Conservation (phyloP, 2,888 invertebrate genomes). For the Bhutanitis thaidina region DNA sequence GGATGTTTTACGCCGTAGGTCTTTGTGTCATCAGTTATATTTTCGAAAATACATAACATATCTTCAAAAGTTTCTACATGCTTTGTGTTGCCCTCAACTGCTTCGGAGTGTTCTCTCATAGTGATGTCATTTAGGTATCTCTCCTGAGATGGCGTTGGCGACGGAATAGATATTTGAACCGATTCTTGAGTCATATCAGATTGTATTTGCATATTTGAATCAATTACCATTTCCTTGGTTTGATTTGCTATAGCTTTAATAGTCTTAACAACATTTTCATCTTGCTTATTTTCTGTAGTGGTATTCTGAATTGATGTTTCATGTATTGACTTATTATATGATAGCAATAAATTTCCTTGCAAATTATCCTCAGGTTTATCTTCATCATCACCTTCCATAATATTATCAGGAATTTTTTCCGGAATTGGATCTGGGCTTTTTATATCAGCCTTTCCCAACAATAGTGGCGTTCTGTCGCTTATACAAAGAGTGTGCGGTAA, state of each 20-base stretch:
- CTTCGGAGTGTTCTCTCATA: constrained; percentile 77
- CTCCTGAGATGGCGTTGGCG: constrained; percentile 83
- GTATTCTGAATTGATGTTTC: constrained; percentile 36
- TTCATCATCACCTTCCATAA: constrained; percentile 70
- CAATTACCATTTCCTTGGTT: constrained; percentile 77
- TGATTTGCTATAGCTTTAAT: constrained; percentile 78
- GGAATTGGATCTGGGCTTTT: constrained; percentile 74
- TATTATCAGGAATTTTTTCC: constrained; percentile 74
- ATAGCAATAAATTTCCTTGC: constrained; percentile 50
- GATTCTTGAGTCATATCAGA: constrained; percentile 81
- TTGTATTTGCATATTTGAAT: constrained; percentile 77
- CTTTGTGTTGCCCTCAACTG: constrained; percentile 74
- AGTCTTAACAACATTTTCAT: constrained; percentile 70
- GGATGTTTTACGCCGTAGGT: constrained; percentile 50
- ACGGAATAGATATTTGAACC: constrained; percentile 83
- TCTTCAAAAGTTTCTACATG: constrained; percentile 84
- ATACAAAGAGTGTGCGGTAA: constrained; percentile 64
- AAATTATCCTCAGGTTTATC: constrained; percentile 68
- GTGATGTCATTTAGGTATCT: constrained; percentile 82
- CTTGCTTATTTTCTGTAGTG: constrained; percentile 41
- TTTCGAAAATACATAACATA: constrained; percentile 85
- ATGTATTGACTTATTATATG: constrained; percentile 44
- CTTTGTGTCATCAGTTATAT: constrained; percentile 75
- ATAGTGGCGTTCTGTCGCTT: constrained; percentile 59
- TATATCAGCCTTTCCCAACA: constrained; percentile 69